phyloP scores from a whole-genome alignment of 1,140 invertebrate genomes.

The Ceratina australensis region DNA sequence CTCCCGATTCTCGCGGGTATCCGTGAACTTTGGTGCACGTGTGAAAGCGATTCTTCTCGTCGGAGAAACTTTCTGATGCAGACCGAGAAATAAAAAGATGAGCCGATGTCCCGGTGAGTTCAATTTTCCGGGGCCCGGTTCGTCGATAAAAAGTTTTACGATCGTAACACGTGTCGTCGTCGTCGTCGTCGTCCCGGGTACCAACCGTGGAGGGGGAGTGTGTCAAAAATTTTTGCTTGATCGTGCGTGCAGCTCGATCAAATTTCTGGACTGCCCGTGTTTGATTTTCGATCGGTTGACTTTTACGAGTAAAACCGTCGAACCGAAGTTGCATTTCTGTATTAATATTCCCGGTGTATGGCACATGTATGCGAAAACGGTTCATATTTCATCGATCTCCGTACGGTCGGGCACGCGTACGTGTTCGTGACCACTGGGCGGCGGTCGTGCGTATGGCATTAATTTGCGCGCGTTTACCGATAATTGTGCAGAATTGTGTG shows the following conservation, averaged over 20 bases:
- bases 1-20: conserved; percentile 26
- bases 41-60: neutral
- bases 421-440: neutral
- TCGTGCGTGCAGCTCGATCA: neutral
- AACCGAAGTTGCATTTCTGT: conserved; percentile 10
- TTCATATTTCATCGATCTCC: conserved; percentile 29
- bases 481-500: conserved; percentile 46
- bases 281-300: neutral
- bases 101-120: conserved; percentile 16
- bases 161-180: conserved; percentile 15
- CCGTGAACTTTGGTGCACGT: conserved; percentile 5
- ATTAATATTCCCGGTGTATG: too few relatives aligned
- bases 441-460: conserved; percentile 26
- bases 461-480: conserved; percentile 54
- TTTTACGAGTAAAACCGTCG: conserved; percentile 11
- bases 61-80: neutral
- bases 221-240: neutral
- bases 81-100: conserved; percentile 3
- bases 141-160: conserved; percentile 8
- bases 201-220: neutral
- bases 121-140: neutral
- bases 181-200: neutral
- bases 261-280: neutral
- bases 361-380: too few relatives aligned
- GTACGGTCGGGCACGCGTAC: neutral